These are phyloP conservation scores for Zapus hudsonius DNA, from an alignment of 2,113 vertebrate species.

Conservation along the genomic window DNA sequence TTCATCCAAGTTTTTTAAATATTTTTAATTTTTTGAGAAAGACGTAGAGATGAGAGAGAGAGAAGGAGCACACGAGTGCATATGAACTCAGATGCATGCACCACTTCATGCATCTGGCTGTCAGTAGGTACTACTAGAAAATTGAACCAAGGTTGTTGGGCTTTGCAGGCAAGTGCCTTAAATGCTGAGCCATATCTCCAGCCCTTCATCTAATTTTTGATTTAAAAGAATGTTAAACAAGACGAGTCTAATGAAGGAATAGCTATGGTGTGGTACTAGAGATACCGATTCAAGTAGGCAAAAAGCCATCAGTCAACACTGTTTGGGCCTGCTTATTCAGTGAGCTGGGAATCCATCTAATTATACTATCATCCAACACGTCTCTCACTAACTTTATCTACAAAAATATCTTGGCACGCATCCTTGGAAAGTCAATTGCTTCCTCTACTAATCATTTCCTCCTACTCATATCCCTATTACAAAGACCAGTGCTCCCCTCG, in stretches of 20 bases:
- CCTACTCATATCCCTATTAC: background rate
- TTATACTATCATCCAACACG: background rate
- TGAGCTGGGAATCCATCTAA: background rate
- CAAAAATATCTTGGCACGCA: constrained; percentile 31
- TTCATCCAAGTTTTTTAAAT: background rate
- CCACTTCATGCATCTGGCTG: too few species aligned
- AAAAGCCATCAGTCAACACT: constrained; percentile 8
- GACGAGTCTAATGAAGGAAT: background rate
- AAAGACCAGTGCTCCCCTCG: background rate
- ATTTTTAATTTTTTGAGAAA: too few species aligned
- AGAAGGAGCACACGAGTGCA: too few species aligned
- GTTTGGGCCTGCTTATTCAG: background rate
- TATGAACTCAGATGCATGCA: too few species aligned
- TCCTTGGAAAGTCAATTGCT: background rate
- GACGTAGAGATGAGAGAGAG: too few species aligned
- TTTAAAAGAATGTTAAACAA: constrained; percentile 23
- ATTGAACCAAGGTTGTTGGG: too few species aligned
- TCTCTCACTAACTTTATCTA: constrained; percentile 51
- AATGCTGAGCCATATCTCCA: too few species aligned
- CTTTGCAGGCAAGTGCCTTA: too few species aligned
- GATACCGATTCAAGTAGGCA: background rate
- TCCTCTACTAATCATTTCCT: constrained; percentile 21
- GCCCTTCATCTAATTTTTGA: constrained; percentile 51
- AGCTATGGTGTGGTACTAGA: background rate
- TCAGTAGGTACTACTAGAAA: too few species aligned